These are phyloP conservation scores for Lepisosteus osseus DNA, from an alignment of 2,113 vertebrate species.

Conservation along the genomic window DNA sequence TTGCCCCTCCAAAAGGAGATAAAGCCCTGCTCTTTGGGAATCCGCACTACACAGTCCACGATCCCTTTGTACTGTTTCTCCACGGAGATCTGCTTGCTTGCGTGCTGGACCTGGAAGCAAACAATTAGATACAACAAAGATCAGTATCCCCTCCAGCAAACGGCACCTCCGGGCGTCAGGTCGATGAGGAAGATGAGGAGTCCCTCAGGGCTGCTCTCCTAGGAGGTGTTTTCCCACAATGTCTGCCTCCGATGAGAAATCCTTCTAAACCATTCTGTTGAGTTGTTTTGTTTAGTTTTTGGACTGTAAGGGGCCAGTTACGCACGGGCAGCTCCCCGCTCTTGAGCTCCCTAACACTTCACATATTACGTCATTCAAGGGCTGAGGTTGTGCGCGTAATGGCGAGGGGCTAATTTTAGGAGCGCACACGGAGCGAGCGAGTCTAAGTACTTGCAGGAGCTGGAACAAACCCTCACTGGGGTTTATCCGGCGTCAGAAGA, in stretches of 20 bases:
- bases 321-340: too few species aligned
- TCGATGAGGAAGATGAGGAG: too few species aligned
- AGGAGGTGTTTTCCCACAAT: too few species aligned
- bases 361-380: constrained; percentile 42
- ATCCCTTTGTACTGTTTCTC: constrained; percentile 96
- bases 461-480: too few species aligned
- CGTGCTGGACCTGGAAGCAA: constrained; percentile 85
- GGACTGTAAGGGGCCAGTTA: too few species aligned
- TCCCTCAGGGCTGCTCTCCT: too few species aligned
- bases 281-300: too few species aligned
- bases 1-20: constrained; percentile 97
- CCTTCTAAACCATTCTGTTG: too few species aligned
- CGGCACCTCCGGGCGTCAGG: too few species aligned
- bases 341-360: background rate
- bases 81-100: constrained; percentile 91
- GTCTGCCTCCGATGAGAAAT: too few species aligned
- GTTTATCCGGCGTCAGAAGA: too few species aligned
- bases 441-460: background rate
- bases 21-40: constrained; percentile 95
- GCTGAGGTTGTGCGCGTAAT: constrained; percentile 51
- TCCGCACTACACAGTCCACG: constrained; percentile 88
- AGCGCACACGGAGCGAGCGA: constrained; percentile 18
- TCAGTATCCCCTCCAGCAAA: too few species aligned
- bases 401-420: constrained; percentile 64
- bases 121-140: background rate